These are phyloP conservation scores for Drosophila parthenogenetica DNA, from an alignment of 2,888 invertebrate species.

Conservation along the genomic window DNA sequence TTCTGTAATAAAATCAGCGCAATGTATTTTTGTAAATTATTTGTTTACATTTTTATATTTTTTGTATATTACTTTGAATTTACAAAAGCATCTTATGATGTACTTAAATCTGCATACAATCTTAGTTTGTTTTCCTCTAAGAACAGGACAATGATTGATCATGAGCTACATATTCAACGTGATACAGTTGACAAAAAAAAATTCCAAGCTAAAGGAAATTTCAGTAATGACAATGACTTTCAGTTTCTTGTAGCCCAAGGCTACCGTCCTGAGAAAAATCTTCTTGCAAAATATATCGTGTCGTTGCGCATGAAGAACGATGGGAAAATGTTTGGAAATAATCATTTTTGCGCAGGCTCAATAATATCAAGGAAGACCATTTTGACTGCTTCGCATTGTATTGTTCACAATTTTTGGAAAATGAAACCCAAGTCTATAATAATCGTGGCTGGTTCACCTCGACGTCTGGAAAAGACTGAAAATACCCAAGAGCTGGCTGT, in stretches of 20 bases:
- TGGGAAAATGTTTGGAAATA: constrained; percentile 51
- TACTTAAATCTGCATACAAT: no score
- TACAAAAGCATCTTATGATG: no score
- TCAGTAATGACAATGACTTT: constrained; percentile 28
- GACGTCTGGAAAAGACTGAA: constrained; percentile 24
- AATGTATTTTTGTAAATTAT: background rate
- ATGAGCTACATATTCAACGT: no score
- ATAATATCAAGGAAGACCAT: constrained; percentile 46
- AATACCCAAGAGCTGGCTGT: constrained; percentile 31
- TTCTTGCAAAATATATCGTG: constrained; percentile 43
- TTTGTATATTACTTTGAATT: background rate
- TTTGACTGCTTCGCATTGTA: constrained; percentile 72
- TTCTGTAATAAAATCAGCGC: background rate
- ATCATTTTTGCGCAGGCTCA: constrained; percentile 64
- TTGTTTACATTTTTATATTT: background rate
- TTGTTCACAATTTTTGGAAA: background rate
- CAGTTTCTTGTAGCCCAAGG: constrained; percentile 61
- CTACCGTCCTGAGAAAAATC: constrained; percentile 51
- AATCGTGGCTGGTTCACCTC: constrained; percentile 51
- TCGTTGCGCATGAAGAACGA: constrained; percentile 28
- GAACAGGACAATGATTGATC: no score
- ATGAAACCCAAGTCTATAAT: fast-evolving
- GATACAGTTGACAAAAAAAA: no score
- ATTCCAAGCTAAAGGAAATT: no score
- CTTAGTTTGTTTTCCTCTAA: no score